phyloP scores from a whole-genome alignment of 2,113 vertebrate genomes.

The Oryzias woworae region DNA sequence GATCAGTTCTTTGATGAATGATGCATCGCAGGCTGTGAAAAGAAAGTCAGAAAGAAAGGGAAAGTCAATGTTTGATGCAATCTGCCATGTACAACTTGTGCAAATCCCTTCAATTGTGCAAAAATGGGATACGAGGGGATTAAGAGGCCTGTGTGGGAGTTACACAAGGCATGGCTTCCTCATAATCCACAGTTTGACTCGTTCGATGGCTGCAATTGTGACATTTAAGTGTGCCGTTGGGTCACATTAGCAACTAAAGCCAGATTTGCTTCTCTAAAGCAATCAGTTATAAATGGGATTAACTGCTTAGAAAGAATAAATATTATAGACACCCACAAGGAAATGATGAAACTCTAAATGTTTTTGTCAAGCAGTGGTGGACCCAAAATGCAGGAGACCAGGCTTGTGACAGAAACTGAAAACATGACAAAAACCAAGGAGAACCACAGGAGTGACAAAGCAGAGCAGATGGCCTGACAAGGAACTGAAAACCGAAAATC shows the following conservation, averaged over 20 bases:
- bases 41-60: conserved; percentile 14
- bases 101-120: conserved; percentile 33
- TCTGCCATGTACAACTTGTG: conserved; percentile 22
- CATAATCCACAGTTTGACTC: conserved; percentile 39
- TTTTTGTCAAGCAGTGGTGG: background rate
- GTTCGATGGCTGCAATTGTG: conserved; percentile 25
- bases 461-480: too few relatives aligned
- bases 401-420: too few relatives aligned
- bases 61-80: conserved; percentile 42
- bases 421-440: too few relatives aligned
- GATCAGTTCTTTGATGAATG: conserved; percentile 46
- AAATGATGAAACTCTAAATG: background rate
- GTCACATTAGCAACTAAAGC: conserved; percentile 42
- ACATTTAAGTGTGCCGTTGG: conserved; percentile 24
- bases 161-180: conserved; percentile 19
- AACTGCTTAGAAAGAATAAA: conserved; percentile 19
- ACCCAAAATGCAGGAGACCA: too few relatives aligned
- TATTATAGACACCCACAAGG: background rate
- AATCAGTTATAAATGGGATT: conserved; percentile 24
- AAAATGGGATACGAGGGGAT: conserved; percentile 37
- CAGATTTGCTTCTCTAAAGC: conserved; percentile 36
- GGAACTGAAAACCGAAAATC: too few relatives aligned
- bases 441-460: too few relatives aligned
- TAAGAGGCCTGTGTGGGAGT: conserved; percentile 17
- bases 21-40: conserved; percentile 16